Conservation (phyloP, 1,140 invertebrate species). For the Zaprionus vittiger region DNA sequence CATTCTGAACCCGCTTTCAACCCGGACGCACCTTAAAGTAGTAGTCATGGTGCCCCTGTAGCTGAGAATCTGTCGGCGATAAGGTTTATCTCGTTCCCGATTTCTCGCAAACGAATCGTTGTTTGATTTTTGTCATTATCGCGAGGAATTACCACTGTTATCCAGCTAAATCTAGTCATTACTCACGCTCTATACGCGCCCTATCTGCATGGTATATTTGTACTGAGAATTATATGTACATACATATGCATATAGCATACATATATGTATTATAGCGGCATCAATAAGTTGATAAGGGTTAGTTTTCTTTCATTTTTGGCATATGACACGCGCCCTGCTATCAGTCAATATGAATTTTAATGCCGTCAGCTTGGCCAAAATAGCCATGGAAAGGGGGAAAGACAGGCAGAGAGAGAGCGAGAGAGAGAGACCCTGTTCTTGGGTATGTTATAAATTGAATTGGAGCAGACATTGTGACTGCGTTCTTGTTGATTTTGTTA, state of each 20-base stretch:
- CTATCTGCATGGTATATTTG: slow-evolving; percentile 23
- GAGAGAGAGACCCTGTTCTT: neutral
- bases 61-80: neutral
- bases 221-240: neutral
- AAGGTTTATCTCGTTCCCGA: slow-evolving; percentile 18
- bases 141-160: slow-evolving; percentile 78
- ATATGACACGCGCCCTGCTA: slow-evolving; percentile 38
- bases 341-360: slow-evolving; percentile 46
- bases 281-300: slow-evolving; percentile 58
- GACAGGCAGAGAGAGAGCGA: neutral
- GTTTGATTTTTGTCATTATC: slow-evolving; percentile 75
- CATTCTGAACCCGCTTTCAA: slow-evolving; percentile 5
- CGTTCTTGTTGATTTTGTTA: too few relatives aligned
- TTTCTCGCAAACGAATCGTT: slow-evolving; percentile 42
- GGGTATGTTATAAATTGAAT: neutral
- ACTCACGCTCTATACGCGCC: slow-evolving; percentile 50
- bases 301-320: slow-evolving; percentile 28
- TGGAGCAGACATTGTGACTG: too few relatives aligned
- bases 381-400: slow-evolving; percentile 46
- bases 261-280: neutral
- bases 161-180: slow-evolving; percentile 77
- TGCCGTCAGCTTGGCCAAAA: slow-evolving; percentile 67
- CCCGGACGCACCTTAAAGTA: slow-evolving; percentile 19
- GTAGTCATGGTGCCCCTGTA: neutral
- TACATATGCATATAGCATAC: neutral